Conservation (phyloP, 2,797 vertebrate species). For the Smutsia gigantea region DNA sequence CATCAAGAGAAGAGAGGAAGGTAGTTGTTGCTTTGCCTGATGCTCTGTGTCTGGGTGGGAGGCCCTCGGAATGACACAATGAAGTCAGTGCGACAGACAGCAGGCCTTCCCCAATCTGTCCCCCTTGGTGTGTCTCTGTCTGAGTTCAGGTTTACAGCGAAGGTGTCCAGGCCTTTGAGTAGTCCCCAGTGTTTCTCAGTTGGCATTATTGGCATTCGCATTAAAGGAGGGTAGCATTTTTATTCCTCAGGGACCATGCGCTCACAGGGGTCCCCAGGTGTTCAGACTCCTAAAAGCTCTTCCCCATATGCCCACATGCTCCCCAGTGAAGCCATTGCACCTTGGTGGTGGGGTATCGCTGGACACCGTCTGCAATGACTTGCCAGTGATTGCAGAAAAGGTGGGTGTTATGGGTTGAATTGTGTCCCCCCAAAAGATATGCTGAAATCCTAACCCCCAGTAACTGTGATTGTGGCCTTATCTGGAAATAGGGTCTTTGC, state of each 20-base stretch:
- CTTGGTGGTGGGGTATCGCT: background rate
- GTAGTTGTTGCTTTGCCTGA: rapidly evolving
- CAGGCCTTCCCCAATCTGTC: background rate
- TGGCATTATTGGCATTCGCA: background rate
- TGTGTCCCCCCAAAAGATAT: rapidly evolving
- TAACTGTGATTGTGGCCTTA: background rate
- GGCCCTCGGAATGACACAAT: background rate
- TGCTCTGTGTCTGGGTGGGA: background rate
- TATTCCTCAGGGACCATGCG: background rate
- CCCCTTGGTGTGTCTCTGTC: background rate
- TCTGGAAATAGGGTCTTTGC: background rate
- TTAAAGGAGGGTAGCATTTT: background rate
- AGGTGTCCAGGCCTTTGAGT: rapidly evolving
- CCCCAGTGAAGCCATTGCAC: background rate
- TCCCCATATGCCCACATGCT: background rate
- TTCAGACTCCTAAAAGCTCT: background rate
- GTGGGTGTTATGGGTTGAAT: background rate
- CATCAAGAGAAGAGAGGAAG: background rate
- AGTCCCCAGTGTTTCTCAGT: background rate
- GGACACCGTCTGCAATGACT: background rate
- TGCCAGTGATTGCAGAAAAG: background rate
- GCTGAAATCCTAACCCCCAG: background rate
- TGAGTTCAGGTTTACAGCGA: background rate
- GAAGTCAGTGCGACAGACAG: background rate
- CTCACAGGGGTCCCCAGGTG: background rate